Conservation (phyloP, 92 coral and sea anemone species). For the Palythoa grandiflora region DNA sequence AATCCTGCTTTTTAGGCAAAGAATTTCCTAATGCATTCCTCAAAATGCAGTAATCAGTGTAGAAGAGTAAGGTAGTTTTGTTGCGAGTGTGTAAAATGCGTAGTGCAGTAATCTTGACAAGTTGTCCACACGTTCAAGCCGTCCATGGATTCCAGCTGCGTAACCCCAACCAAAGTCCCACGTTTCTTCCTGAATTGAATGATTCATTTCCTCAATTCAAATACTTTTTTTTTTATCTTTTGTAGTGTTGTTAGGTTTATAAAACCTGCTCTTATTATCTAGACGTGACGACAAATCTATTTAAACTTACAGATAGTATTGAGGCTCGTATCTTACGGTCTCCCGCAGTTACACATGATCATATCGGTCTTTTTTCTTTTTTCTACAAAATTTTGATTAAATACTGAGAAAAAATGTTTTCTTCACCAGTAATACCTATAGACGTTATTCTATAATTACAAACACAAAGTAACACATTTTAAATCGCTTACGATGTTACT, state of each 20-base stretch:
- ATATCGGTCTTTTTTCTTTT: neutral
- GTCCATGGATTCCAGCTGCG: slow-evolving; percentile 1
- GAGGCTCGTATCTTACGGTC: neutral
- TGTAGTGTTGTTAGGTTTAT: neutral
- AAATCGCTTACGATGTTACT: neutral
- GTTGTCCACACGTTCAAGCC: neutral
- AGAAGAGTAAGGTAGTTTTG: neutral
- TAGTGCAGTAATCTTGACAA: neutral
- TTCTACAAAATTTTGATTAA: neutral
- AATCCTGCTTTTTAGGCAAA: neutral
- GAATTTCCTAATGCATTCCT: neutral
- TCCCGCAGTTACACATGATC: slow-evolving; percentile 10
- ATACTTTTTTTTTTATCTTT: neutral
- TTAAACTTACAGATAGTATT: neutral
- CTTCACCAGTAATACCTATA: neutral
- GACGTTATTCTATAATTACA: neutral
- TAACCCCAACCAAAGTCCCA: neutral
- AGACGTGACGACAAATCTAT: neutral
- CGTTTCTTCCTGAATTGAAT: slow-evolving; percentile 22
- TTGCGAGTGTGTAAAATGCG: neutral
- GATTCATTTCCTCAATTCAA: slow-evolving; percentile 7
- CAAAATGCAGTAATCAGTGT: neutral
- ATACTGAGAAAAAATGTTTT: neutral
- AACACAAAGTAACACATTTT: neutral
- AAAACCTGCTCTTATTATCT: neutral